Evolutionary conservation across 2,797 vertebrate species (phyloP).

Genomic region (Myripristis jacobus): DNA sequence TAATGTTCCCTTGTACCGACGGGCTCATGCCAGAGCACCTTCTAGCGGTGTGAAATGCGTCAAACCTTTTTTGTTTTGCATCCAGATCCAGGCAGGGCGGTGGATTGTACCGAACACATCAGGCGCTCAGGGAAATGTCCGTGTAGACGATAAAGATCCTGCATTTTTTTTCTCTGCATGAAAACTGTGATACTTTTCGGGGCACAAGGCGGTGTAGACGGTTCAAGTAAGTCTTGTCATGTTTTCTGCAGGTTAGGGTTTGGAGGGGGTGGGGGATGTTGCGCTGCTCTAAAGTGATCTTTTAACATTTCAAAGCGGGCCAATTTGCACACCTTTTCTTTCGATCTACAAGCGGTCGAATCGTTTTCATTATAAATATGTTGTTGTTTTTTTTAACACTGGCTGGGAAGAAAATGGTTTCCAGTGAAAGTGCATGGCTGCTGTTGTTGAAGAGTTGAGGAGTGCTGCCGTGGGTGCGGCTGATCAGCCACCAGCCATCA

Average conservation of each 20-base stretch:
- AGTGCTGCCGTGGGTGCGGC: too few species aligned
- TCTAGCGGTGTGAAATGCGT: conserved; percentile 15
- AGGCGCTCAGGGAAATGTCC: not conserved
- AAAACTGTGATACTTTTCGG: not conserved
- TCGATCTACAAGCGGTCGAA: too few species aligned
- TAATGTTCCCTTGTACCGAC: conserved; percentile 8
- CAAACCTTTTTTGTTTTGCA: not conserved
- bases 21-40: conserved; percentile 30
- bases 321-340: too few species aligned
- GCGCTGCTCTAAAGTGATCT: not conserved
- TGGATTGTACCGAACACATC: not conserved
- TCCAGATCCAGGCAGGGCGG: conserved; percentile 30
- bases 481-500: too few species aligned
- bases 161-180: not conserved
- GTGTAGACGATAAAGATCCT: not conserved
- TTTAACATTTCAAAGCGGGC: too few species aligned
- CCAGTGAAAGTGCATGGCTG: too few species aligned
- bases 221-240: conserved; percentile 28
- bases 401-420: too few species aligned
- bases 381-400: too few species aligned
- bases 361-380: too few species aligned
- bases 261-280: not conserved
- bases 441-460: too few species aligned
- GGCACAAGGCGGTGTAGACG: not conserved
- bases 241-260: not conserved